Evolutionary conservation across 2,797 vertebrate genomes (phyloP).

Genomic region (Prunella strophiata): DNA sequence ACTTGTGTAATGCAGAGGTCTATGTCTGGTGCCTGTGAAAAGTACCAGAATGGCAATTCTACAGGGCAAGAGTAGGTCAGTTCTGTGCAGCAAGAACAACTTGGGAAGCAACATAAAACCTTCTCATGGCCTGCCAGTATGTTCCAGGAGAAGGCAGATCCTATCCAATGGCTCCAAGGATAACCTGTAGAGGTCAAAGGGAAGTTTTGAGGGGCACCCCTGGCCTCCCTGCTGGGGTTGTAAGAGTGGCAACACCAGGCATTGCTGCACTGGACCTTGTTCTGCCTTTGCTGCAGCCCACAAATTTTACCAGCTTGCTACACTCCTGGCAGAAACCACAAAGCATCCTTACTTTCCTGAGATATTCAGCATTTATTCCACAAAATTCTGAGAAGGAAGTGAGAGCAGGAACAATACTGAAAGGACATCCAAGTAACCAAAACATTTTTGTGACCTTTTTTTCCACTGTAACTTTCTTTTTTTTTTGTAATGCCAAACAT

Average conservation of each 20-base stretch:
- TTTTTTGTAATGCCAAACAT: conserved; percentile 49
- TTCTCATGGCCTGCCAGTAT: neutral
- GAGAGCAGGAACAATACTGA: conserved; percentile 21
- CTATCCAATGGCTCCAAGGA: neutral
- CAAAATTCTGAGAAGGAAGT: conserved; percentile 2
- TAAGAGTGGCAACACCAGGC: neutral
- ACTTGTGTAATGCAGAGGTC: neutral
- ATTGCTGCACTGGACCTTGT: accelerated
- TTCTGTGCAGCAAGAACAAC: neutral
- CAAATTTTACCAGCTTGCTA: neutral
- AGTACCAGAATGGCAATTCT: neutral
- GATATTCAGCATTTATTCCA: neutral
- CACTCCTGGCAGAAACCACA: neutral
- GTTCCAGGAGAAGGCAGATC: neutral
- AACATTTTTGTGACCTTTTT: conserved; percentile 47
- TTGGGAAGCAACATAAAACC: neutral
- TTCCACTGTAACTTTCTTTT: neutral
- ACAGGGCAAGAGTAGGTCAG: neutral
- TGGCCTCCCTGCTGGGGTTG: neutral
- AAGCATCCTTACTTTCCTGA: neutral
- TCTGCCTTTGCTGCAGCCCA: neutral
- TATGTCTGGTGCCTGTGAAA: neutral
- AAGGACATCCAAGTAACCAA: conserved; percentile 45
- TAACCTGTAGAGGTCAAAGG: neutral
- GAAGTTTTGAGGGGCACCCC: accelerated